phyloP scores from a whole-genome alignment of 2,113 vertebrate genomes.

The Telmatochromis sp. region DNA sequence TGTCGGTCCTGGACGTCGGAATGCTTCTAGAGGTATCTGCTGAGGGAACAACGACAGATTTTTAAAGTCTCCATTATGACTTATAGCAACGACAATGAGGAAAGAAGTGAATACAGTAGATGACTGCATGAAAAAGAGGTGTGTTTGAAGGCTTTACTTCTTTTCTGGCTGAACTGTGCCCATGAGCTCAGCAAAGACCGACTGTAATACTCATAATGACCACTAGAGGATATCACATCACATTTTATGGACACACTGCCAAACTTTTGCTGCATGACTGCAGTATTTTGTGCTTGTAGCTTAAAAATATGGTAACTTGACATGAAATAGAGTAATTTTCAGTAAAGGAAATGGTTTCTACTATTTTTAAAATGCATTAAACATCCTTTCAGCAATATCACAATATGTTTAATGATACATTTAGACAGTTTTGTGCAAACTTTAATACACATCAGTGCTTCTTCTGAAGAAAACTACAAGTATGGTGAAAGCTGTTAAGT shows the following conservation, averaged over 20 bases:
- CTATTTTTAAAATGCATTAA: background rate
- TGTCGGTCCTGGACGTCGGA: constrained; percentile 75
- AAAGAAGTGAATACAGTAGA: background rate
- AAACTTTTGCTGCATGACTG: background rate
- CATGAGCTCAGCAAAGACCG: background rate
- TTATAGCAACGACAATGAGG: background rate
- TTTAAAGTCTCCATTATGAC: background rate
- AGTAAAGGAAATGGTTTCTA: background rate
- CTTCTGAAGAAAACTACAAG: background rate
- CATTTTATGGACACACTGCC: background rate
- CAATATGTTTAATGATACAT: background rate
- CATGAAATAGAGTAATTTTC: background rate
- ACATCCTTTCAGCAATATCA: background rate
- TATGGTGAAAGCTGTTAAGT: background rate
- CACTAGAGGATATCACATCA: constrained; percentile 44
- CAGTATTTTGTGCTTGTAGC: background rate
- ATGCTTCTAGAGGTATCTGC: constrained; percentile 80
- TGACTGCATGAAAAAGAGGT: background rate
- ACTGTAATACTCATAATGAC: background rate
- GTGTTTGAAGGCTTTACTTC: background rate
- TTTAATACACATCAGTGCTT: background rate
- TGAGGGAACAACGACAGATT: background rate
- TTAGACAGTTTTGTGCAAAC: background rate
- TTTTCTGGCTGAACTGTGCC: background rate
- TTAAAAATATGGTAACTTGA: background rate